Percentiles rank a stretch among this genome's conserved stretches.
These are phyloP conservation scores for Nylanderia fulva DNA, from an alignment of 1,140 invertebrate species.

Conservation along the genomic window DNA sequence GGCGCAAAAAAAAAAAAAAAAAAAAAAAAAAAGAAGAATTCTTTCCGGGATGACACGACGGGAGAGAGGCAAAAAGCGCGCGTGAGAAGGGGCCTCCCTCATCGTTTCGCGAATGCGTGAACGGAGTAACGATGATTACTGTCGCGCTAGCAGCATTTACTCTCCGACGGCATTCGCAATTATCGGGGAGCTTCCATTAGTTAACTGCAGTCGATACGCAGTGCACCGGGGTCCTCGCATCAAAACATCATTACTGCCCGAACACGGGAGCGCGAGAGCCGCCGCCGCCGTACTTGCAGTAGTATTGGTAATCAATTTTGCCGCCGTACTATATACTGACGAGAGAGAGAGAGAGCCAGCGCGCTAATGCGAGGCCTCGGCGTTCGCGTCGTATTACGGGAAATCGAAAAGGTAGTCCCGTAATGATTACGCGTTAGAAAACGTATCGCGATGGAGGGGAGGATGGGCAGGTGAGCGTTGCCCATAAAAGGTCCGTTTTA, in stretches of 20 bases:
- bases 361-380: conserved; percentile 79
- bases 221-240: conserved; percentile 81
- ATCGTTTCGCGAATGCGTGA: conserved; percentile 55
- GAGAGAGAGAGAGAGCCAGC: conserved; percentile 67
- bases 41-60: not conserved
- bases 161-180: conserved; percentile 84
- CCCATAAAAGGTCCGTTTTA: conserved; percentile 45
- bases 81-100: conserved; percentile 17
- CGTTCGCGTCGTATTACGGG: conserved; percentile 65
- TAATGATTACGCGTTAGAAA: conserved; percentile 81
- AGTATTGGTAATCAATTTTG: conserved; percentile 85
- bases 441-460: conserved; percentile 68
- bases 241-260: conserved; percentile 85
- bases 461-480: not conserved
- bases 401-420: conserved; percentile 74
- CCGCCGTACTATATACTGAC: conserved; percentile 74
- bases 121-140: conserved; percentile 84
- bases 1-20: not conserved
- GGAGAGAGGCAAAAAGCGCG: not conserved
- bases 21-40: too few relatives aligned
- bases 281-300: conserved; percentile 70
- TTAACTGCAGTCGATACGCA: conserved; percentile 84
- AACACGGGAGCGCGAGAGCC: conserved; percentile 74
- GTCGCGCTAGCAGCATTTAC: conserved; percentile 83
- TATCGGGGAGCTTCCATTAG: conserved; percentile 86